Evolutionary conservation across 23 tunicate species (phyloP).

Genomic region (Diplosoma virens): DNA sequence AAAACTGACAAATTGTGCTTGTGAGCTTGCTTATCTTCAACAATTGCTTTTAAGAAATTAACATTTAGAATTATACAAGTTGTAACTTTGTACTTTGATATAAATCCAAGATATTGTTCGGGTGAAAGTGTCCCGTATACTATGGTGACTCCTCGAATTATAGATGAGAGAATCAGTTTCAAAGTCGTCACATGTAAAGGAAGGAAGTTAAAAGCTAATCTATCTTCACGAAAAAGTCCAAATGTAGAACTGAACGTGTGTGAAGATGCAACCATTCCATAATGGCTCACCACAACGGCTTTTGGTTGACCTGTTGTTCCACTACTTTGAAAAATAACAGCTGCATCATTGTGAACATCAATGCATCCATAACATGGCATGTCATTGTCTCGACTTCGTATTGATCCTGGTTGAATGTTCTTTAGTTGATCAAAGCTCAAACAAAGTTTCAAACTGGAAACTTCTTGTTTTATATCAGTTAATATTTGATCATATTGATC

Average conservation of each 20-base stretch:
- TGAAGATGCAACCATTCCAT: neutral
- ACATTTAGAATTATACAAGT: neutral
- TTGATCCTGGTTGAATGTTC: neutral
- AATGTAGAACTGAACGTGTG: neutral
- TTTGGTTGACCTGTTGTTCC: constrained; percentile 31
- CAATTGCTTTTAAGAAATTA: neutral
- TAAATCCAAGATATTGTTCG: neutral
- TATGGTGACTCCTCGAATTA: neutral
- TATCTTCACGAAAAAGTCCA: neutral
- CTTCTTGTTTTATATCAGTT: neutral
- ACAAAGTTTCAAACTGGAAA: constrained; percentile 8
- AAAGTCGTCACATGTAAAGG: neutral
- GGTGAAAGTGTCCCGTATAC: neutral
- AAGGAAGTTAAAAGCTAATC: no score
- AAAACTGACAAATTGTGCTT: neutral
- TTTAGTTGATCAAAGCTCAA: constrained; percentile 7
- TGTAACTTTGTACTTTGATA: neutral
- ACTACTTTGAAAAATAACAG: constrained; percentile 18
- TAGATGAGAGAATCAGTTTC: no score
- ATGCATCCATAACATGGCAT: neutral
- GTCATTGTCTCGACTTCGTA: neutral
- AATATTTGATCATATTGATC: neutral
- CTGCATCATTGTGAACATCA: constrained; percentile 15
- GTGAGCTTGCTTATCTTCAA: neutral
- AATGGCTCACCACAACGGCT: constrained; percentile 16